phyloP scores from a whole-genome alignment of 2,113 vertebrate genomes.

The Anguilla japonica region DNA sequence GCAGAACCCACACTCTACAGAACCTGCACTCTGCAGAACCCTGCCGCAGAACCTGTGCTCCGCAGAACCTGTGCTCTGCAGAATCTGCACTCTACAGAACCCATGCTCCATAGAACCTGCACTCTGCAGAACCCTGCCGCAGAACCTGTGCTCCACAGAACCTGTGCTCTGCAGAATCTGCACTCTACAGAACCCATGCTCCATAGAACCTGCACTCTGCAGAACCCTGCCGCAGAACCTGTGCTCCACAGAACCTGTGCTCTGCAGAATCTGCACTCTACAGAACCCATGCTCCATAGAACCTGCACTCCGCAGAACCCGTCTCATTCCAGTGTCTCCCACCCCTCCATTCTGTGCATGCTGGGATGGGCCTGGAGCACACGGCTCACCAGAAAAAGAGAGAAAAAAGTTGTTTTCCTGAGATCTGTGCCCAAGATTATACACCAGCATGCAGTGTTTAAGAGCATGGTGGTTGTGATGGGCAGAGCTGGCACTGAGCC shows the following conservation, averaged over 20 bases:
- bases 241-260: not conserved
- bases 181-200: not conserved
- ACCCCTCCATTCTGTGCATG: conserved; percentile 29
- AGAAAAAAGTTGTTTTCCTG: conserved; percentile 54
- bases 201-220: too few relatives aligned
- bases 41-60: too few relatives aligned
- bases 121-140: too few relatives aligned
- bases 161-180: too few relatives aligned
- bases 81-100: too few relatives aligned
- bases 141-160: too few relatives aligned
- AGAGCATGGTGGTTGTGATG: conserved; percentile 18
- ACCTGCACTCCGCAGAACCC: not conserved
- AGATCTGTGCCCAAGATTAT: conserved; percentile 54
- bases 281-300: too few relatives aligned
- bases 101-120: not conserved
- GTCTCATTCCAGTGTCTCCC: conserved; percentile 40
- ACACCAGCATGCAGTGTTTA: conserved; percentile 43
- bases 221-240: too few relatives aligned
- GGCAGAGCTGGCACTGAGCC: not conserved
- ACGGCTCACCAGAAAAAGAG: conserved; percentile 27
- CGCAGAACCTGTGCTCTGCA: too few relatives aligned
- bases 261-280: conserved; percentile 30
- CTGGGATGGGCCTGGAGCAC: conserved; percentile 24
- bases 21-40: conserved; percentile 40
- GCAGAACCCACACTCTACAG: not conserved